Evolutionary conservation across 2,113 vertebrate genomes (phyloP), one percentile per base, ranked within the genome.

Genomic region (Callionymus lyra): DNA sequence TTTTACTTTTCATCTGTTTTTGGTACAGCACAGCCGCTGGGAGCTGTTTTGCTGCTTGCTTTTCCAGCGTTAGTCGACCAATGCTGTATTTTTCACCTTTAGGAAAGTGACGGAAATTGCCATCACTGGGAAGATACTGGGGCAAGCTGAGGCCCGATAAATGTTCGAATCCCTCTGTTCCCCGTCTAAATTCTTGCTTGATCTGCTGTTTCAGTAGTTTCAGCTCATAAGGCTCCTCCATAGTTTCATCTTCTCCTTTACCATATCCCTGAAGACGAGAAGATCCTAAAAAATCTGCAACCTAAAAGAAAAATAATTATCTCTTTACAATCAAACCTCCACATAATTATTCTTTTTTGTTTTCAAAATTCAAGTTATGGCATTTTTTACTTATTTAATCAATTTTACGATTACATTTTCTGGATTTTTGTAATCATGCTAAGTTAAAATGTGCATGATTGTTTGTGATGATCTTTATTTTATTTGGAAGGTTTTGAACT

Each of bases 61-160:
- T 99, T 82, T 99, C 96, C 52, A 99, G 88, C 34, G 96, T 99
- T 12, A 99, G 90, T 41, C 96, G 86, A 55, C 96, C 87, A 46
- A 99, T 98, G 72, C 94, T 99, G 12, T 99, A 99, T 70, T 97
- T 98, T 46, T 99, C 96, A 47, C 91, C 89, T 77, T 97, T 98
- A 2, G 93, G 92, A 46, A 97, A 98, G 65, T 94, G 92, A 27
- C 92, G 87, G 57, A 94, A 97, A 73, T 86, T 84, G 35, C 84
- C 86, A 52, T 98, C 94, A 0, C 85, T 84, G 0, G 91, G 89
- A 38, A 97, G 88, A 79, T 94, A 98, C 17, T 95, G 93, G 9
- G 95, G 88, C 12, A 92, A 82, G 4, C 90, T 88, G 10, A 97
- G 78, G 6, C 89, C 87, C 50, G 92, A 82, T 35, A 98, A 83